These are phyloP conservation scores for Pedionomus torquatus DNA, from an alignment of 2,113 vertebrate species.

Conservation along the genomic window DNA sequence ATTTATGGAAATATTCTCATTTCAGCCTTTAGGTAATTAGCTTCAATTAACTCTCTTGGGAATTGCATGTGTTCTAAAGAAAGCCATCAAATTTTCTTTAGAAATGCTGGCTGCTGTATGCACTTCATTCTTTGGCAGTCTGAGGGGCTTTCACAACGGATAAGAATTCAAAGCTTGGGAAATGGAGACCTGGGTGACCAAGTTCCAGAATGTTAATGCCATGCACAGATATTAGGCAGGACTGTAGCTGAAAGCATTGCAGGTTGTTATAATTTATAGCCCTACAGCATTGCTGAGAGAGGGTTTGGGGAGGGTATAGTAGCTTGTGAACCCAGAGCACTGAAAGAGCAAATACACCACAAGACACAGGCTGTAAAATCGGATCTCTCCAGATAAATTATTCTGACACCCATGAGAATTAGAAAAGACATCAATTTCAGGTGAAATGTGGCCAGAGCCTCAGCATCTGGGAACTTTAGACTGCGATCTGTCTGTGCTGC, in stretches of 20 bases:
- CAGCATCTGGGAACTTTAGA: not conserved
- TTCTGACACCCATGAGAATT: not conserved
- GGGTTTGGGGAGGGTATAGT: not conserved
- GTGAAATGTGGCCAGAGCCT: not conserved
- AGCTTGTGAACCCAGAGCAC: not conserved
- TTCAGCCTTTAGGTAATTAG: slow-evolving; percentile 67
- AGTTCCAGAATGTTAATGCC: slow-evolving; percentile 46
- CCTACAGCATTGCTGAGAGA: not conserved
- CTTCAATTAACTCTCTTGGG: slow-evolving; percentile 62
- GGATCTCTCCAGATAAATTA: slow-evolving; percentile 1
- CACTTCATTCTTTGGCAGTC: not conserved
- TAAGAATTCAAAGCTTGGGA: slow-evolving; percentile 43
- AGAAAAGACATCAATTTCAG: not conserved
- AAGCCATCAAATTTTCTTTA: slow-evolving; percentile 51
- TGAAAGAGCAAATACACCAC: not conserved
- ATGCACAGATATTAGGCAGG: not conserved
- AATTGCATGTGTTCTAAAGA: slow-evolving; percentile 25
- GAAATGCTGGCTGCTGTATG: not conserved
- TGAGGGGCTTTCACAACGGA: slow-evolving; percentile 12
- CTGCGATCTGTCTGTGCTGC: not conserved
- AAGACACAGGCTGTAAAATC: not conserved
- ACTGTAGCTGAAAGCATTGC: not conserved
- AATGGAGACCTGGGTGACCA: slow-evolving; percentile 31
- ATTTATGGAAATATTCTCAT: slow-evolving; percentile 63
- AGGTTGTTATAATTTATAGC: slow-evolving; percentile 2